Base-by-base conservation (phyloP, 2,797 vertebrate species). In the Silurus lanzhouensis region DNA sequence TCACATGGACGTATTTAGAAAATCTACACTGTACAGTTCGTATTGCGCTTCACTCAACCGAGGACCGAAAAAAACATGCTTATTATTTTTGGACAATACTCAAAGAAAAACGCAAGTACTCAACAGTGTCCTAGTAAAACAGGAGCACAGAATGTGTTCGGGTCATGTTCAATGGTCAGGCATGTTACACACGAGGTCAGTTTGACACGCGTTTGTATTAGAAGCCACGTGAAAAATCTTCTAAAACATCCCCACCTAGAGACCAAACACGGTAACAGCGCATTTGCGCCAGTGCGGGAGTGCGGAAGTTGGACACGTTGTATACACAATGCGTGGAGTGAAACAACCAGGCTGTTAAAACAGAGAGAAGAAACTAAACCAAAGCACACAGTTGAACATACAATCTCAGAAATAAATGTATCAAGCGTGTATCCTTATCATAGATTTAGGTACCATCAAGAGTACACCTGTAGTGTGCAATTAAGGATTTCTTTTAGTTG, bases 241-340 rank as follows among this genome's bases (percentile, higher is more conserved):
- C 63, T 52, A 31, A 67, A 20, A 81, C 20, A 66, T 67, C 79
- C 6, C 79, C 79, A 81, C 79, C 79, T 81, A 57, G 46, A 67
- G 79, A 25, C 5, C 25, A 67, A 67, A 52, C 19, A 7, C 31
- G 25, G 2, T 25, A 81, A 81, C n/a, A 67, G 79, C 63, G 20
- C 46, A 67, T 55, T 67, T 81, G 63, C 79, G 79, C 63, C 20
- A 81, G n/a, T 67, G 46, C n/a, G 9, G 79, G 48, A 81, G n/a
- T 67, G 46, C n/a, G 9, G 79, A 25, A 81, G 27, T n/a, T 25
- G 17, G 79, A 81, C 76, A n/a, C n/a, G 38, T 31, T 76, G 19
- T 38, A 31, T 8, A 76, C 55, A 31, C 55, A 38, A 13, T 20
- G 27, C 25, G 8, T 22, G 61, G 38, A 60, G 38, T 38, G 1